phyloP scores from a whole-genome alignment of 2,113 vertebrate genomes.

The Andinoacara biseriatus region DNA sequence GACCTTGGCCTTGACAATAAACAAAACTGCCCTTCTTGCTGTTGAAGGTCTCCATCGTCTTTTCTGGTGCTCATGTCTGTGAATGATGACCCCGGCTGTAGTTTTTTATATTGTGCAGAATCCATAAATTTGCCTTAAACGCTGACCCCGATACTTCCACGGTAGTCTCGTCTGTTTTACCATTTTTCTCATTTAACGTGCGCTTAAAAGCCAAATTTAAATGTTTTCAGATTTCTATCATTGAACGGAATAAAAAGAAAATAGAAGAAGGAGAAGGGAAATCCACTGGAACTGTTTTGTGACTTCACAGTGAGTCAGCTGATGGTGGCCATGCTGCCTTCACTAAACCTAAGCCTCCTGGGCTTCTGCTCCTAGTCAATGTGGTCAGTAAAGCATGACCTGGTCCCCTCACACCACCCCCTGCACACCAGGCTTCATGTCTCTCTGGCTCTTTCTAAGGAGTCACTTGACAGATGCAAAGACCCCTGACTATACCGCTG shows the following conservation, averaged over 20 bases:
- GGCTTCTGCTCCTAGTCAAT: conserved; percentile 67
- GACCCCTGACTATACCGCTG: conserved; percentile 60
- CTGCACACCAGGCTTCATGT: neutral
- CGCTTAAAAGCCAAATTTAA: too few species aligned
- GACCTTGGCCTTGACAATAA: neutral
- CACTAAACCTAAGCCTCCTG: conserved; percentile 34
- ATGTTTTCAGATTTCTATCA: neutral
- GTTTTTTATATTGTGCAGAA: too few species aligned
- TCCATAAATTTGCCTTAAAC: neutral
- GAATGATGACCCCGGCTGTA: too few species aligned
- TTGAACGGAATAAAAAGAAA: too few species aligned
- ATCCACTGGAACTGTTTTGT: neutral
- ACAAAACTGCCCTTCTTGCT: neutral
- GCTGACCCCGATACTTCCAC: neutral
- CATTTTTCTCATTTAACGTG: too few species aligned
- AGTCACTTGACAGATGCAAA: conserved; percentile 71
- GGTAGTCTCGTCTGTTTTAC: neutral
- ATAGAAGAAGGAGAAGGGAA: neutral
- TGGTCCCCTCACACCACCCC: neutral
- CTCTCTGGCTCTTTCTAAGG: conserved; percentile 33
- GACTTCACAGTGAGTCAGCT: neutral
- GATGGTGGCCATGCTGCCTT: conserved; percentile 33
- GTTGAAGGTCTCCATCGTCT: neutral
- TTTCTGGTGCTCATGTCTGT: neutral
- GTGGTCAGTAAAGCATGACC: conserved; percentile 77